Conservation (phyloP, 2,113 vertebrate genomes). For the Empidonax alnorum region DNA sequence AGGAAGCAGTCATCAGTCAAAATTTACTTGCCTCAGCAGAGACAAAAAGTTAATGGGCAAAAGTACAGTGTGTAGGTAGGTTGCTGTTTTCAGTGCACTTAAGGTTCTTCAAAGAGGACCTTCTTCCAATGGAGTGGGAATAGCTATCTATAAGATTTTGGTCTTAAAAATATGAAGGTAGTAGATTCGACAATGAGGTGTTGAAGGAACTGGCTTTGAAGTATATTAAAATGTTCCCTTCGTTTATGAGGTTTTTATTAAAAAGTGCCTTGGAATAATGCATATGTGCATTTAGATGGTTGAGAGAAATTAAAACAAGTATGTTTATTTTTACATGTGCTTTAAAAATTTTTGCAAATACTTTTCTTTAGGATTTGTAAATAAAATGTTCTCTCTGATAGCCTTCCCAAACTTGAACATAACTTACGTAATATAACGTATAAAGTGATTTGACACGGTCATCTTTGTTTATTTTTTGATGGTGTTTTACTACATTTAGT, state of each 20-base stretch:
- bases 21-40: conserved; percentile 58
- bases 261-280: neutral
- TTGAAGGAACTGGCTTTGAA: neutral
- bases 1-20: neutral
- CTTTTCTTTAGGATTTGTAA: neutral
- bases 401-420: neutral
- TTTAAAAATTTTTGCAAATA: neutral
- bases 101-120: neutral
- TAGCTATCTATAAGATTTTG: neutral
- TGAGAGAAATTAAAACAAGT: neutral
- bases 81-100: conserved; percentile 35
- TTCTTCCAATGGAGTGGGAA: neutral
- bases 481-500: neutral
- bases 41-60: conserved; percentile 68
- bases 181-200: neutral
- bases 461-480: neutral
- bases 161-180: neutral
- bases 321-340: neutral
- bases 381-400: neutral
- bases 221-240: neutral
- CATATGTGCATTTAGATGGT: neutral
- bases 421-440: neutral
- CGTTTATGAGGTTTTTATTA: neutral
- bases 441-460: neutral
- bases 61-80: conserved; percentile 60